phyloP scores from a whole-genome alignment of 2,888 invertebrate genomes.

The Agriopis aurantiaria region DNA sequence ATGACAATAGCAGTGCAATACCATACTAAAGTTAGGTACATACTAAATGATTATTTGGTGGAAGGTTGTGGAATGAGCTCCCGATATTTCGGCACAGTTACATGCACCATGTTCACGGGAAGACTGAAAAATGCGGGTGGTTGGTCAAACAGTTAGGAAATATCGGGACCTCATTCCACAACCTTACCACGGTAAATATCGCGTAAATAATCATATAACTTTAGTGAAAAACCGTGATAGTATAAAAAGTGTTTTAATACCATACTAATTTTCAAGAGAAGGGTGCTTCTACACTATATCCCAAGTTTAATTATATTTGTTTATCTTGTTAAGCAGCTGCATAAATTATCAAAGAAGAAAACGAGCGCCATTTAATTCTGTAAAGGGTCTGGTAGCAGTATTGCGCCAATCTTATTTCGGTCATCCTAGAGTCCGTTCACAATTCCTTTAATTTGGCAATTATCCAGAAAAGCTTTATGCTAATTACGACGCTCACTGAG shows the following conservation, averaged over 20 bases:
- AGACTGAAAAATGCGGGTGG: too few species aligned
- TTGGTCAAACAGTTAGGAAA: too few species aligned
- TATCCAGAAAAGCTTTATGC: conserved; percentile 65
- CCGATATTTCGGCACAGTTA: too few species aligned
- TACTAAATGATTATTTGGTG: too few species aligned
- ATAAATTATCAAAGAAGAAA: conserved; percentile 60
- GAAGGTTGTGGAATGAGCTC: too few species aligned
- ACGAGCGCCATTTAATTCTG: conserved; percentile 26
- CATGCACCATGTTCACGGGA: too few species aligned
- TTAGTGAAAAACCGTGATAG: too few species aligned
- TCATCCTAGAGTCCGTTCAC: conserved; percentile 31
- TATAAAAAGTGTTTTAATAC: neutral
- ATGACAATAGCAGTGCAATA: too few species aligned
- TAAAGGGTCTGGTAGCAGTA: conserved; percentile 33
- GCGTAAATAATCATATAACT: too few species aligned
- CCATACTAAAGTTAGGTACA: too few species aligned
- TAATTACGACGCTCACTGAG: conserved; percentile 57
- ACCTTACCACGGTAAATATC: too few species aligned
- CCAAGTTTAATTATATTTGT: conserved; percentile 15
- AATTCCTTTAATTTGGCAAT: conserved; percentile 61
- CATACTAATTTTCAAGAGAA: neutral
- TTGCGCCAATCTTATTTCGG: conserved; percentile 29
- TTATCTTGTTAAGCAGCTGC: conserved; percentile 48
- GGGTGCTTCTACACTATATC: neutral
- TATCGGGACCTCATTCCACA: too few species aligned